A percentile compares a stretch with the other conserved stretches of the same genome.
Evolutionary conservation across 2,888 invertebrate species (phyloP).

Genomic region (Clepsis dumicolana): DNA sequence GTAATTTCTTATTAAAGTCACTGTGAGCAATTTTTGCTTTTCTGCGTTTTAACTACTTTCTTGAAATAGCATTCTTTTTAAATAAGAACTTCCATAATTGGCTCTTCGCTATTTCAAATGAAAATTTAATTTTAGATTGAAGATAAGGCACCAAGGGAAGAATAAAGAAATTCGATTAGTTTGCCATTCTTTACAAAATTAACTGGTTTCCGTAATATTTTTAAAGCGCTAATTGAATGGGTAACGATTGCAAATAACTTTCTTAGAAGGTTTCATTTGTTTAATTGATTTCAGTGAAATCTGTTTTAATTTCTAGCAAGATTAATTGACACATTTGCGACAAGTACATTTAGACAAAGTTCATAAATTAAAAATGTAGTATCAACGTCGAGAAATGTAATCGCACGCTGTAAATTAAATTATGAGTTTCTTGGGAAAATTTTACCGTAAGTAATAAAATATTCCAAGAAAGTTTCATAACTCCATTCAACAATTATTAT

Average conservation of each 20-base stretch:
- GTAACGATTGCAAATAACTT: neutral
- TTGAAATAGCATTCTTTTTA: neutral
- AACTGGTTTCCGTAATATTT: neutral
- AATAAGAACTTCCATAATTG: neutral
- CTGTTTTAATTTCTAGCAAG: neutral
- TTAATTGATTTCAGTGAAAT: neutral
- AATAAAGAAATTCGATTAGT: neutral
- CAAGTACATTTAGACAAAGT: too few relatives aligned
- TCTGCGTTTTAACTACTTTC: neutral
- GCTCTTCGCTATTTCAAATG: constrained; percentile 31
- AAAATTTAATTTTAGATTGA: constrained; percentile 5
- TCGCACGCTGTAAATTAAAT: constrained; percentile 8
- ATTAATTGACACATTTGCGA: too few relatives aligned
- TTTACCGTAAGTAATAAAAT: neutral
- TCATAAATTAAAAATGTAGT: neutral
- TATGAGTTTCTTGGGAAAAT: neutral
- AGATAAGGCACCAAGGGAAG: neutral
- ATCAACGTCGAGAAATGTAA: neutral
- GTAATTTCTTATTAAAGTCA: neutral
- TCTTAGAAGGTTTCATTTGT: neutral
- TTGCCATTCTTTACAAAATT: neutral
- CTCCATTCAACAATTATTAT: neutral
- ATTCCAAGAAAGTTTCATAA: neutral
- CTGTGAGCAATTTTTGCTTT: neutral
- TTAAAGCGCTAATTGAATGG: neutral